Evolutionary conservation across 2,113 vertebrate genomes (phyloP).

Genomic region (Daphoenositta chrysoptera): DNA sequence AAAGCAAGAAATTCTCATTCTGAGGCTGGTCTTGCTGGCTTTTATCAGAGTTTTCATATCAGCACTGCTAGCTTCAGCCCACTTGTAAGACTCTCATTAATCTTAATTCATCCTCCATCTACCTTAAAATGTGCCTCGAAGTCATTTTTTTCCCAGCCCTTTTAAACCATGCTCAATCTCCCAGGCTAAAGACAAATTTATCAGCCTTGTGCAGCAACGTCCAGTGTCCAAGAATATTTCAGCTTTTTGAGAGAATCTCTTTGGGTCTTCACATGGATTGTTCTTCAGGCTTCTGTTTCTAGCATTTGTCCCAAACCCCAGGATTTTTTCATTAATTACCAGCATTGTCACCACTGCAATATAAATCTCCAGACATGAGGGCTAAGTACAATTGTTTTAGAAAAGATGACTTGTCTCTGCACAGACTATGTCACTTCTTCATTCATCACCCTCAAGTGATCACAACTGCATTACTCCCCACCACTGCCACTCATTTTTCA

Average conservation of each 20-base stretch:
- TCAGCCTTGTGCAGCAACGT: conserved; percentile 33
- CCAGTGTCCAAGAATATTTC: conserved; percentile 18
- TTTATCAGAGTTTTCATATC: conserved; percentile 51
- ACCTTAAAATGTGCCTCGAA: conserved; percentile 49
- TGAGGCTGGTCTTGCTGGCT: conserved; percentile 7
- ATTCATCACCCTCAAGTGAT: conserved; percentile 79
- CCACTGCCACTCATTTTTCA: conserved; percentile 70
- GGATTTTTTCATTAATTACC: conserved; percentile 74
- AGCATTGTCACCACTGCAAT: neutral
- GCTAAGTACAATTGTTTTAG: conserved; percentile 75
- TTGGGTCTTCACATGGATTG: neutral
- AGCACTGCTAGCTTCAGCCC: conserved; percentile 21
- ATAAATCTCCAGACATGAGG: conserved; percentile 54
- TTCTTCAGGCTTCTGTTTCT: neutral
- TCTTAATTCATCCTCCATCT: conserved; percentile 66
- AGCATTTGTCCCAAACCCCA: conserved; percentile 25
- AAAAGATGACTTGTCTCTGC: conserved; percentile 77
- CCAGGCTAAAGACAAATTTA: conserved; percentile 47
- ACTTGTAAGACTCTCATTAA: conserved; percentile 59
- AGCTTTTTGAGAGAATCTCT: conserved; percentile 7
- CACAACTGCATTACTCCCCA: conserved; percentile 66
- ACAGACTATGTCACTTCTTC: conserved; percentile 75
- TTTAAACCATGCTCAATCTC: conserved; percentile 51
- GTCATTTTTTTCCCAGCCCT: conserved; percentile 40
- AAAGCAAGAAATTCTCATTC: conserved; percentile 54